Conservation (phyloP, 37 sponge, comb jelly and placozoan species). For the Aplysina aerophoba region DNA sequence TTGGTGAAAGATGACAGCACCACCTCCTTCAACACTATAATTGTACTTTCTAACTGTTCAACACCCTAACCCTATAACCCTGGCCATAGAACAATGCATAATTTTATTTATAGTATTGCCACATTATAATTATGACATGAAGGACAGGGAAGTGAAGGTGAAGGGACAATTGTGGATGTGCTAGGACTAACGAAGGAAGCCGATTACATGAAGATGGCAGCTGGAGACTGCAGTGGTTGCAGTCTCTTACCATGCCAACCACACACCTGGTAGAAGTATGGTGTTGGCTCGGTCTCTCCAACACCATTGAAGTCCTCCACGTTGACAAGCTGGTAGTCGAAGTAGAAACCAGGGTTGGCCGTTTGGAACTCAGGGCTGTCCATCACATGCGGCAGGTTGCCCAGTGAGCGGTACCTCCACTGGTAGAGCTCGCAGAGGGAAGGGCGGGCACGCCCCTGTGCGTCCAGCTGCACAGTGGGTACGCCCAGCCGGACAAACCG, state of each 20-base stretch:
- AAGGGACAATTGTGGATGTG: neutral
- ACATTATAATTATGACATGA: neutral
- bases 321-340: slow-evolving; percentile 93
- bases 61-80: too few species aligned
- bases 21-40: too few species aligned
- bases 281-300: slow-evolving; percentile 94
- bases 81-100: neutral
- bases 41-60: too few species aligned
- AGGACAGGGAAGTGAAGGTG: neutral
- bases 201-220: too few species aligned
- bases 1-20: too few species aligned
- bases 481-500: slow-evolving; percentile 97
- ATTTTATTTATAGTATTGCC: slow-evolving; percentile 1
- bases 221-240: too few species aligned
- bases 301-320: slow-evolving; percentile 96
- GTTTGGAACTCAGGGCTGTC: slow-evolving; percentile 72
- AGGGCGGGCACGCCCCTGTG: slow-evolving; percentile 96
- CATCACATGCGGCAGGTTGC: slow-evolving; percentile 90
- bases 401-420: slow-evolving; percentile 84
- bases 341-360: slow-evolving; percentile 90
- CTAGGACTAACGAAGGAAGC: too few species aligned
- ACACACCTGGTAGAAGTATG: slow-evolving; percentile 91
- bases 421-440: slow-evolving; percentile 89
- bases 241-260: neutral
- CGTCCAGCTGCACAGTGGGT: slow-evolving; percentile 94